A percentile compares a stretch with the other conserved stretches of the same genome.
Conservation (phyloP, 2,797 vertebrate genomes). For the Silurus aristotelis region DNA sequence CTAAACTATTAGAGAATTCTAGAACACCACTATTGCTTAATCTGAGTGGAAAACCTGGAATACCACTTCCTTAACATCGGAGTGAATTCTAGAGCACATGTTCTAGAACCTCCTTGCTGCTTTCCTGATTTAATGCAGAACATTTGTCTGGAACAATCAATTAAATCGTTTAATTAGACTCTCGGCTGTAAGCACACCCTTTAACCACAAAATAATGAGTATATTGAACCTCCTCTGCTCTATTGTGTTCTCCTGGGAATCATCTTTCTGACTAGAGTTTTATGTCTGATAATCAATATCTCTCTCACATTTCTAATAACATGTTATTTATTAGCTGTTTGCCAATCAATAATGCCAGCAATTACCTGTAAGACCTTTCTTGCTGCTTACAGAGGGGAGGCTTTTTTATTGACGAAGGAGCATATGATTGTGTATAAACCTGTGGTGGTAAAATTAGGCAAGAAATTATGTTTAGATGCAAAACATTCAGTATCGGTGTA, state of each 20-base stretch:
- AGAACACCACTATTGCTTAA: no score
- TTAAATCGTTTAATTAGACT: background rate
- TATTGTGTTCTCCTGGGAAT: background rate
- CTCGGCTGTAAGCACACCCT: background rate
- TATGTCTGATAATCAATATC: slow-evolving; percentile 11
- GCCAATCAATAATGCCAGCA: background rate
- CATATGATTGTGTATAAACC: background rate
- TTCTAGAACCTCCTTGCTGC: no score
- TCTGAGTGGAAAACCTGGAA: no score
- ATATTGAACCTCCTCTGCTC: background rate
- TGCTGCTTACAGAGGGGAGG: background rate
- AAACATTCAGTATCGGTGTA: background rate
- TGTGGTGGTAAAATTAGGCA: no score
- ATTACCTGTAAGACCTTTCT: background rate
- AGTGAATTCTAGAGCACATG: no score
- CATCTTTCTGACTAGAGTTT: background rate
- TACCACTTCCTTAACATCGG: no score
- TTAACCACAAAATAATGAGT: background rate
- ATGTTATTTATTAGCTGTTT: background rate
- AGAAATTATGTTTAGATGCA: background rate
- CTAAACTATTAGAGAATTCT: no score
- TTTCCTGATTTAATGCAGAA: background rate
- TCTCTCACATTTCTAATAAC: background rate
- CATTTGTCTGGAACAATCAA: background rate
- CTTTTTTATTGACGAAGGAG: background rate